Conservation (phyloP, 1,140 invertebrate genomes). For the Octopus sinensis region DNA sequence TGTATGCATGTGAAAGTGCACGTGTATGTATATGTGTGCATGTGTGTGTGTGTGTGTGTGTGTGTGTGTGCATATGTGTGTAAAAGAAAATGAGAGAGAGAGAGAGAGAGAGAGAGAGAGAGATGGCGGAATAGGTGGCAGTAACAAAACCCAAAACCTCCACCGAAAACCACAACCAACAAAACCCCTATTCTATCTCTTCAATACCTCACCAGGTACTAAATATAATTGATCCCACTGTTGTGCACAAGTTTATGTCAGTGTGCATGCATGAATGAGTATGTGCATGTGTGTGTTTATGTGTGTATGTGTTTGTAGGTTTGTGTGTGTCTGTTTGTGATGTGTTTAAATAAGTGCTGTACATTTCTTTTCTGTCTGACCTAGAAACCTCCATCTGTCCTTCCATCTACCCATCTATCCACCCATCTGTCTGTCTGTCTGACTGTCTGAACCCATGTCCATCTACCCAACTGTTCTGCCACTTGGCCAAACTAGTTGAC, state of each 20-base stretch:
- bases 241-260: too few relatives aligned
- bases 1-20: neutral
- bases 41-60: neutral
- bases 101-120: neutral
- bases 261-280: too few relatives aligned
- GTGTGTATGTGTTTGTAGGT: too few relatives aligned
- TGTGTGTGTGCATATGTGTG: neutral
- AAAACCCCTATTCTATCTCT: too few relatives aligned
- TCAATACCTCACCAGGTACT: too few relatives aligned
- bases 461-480: neutral
- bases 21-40: neutral
- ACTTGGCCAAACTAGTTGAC: too few relatives aligned
- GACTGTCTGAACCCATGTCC: neutral
- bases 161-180: too few relatives aligned
- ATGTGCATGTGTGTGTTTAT: too few relatives aligned
- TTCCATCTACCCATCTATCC: neutral
- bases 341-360: too few relatives aligned
- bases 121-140: neutral
- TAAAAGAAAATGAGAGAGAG: neutral
- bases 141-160: neutral
- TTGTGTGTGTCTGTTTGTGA: too few relatives aligned
- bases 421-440: neutral
- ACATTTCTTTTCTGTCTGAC: neutral
- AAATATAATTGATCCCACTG: too few relatives aligned
- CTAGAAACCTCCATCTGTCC: neutral